Evolutionary conservation across 1,140 invertebrate genomes (phyloP), one percentile per base, ranked within the genome.

Genomic region (Luehdorfia chinensis): DNA sequence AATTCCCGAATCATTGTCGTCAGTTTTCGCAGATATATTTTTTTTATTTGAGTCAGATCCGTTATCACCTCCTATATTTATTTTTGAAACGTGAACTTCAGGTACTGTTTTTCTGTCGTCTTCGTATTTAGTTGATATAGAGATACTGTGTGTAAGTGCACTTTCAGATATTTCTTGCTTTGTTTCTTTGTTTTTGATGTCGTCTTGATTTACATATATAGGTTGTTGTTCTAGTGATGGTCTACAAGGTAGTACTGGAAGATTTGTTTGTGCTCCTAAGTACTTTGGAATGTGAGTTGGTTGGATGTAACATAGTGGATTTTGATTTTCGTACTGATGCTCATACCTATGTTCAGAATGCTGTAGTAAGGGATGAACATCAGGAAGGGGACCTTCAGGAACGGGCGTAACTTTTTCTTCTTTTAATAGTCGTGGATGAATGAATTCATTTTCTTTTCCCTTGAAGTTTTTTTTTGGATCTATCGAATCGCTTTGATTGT

Each of bases 311-410:
- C 91, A 91, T 21, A 91, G 87, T 5, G 89, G 83, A 55, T 87
- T 88, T 31, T 89, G 89, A 50, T 90, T 87, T 64, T 87, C 80
- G 60, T 89, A 88, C 47, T 90, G 87, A 33, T 88, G 89, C 59
- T 94, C 93, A 62, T 91, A 94, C 54, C 92, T 90, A 61, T 94
- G 92, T 60, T 93, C 92, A 0, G 93, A 94, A 77, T 94, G 93
- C 69, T 94, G 93, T 2, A 93, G 64, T 12, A 93, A 75, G 7
- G 92, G 92, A 84, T 94, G 92, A 59, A 88, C 88, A 58, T 88
- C 87, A 47, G 87, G 87, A 37, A 88, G 67, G 9, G 87, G 79
- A 12, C 77, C 83, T 72, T 87, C 83, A 13, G 78, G 79, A 30
- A 85, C 66, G 14, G 85, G 87, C 23, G 80, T 87, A 0, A 86